Evolutionary conservation across 2,113 vertebrate species (phyloP), one percentile per base, ranked within the genome.

Genomic region (Tylochromis polylepis): DNA sequence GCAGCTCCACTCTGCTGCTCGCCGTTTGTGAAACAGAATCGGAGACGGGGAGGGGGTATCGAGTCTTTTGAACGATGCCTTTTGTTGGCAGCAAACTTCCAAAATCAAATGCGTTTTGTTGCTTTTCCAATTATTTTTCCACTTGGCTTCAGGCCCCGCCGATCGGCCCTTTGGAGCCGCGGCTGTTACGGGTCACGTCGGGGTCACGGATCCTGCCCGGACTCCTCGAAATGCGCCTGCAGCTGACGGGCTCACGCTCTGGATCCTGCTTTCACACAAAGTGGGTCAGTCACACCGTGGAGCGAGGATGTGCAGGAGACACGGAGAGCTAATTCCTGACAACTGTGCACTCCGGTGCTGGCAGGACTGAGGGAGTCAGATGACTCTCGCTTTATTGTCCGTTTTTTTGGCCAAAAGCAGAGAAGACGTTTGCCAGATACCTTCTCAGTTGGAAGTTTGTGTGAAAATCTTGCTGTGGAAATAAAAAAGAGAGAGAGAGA

Each of bases 381-480:
- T 82, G 84, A 86, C 78, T 86, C 79, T 92, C 31, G 29, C 49
- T 83, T 75, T 79, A 58, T 57, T 62, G 27, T 20, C 29, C 27
- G 11, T 60, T 53, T 82, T 51, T 34, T 46, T 78, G 82, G 83
- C 36, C 46, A 22, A 57, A 57, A 51, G 46, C 27, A 41, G 16
- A 14, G 34, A 22, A 82, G 81, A 15, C 29, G 58, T 57, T 59
- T 78, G 57, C 83, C 87, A 90, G 60, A 82, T 16, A n/a, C 31
- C 53, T 56, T 59, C n/a, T 82, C 36, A 29, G 77, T 2, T 86
- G n/a, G 27, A 58, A 82, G 51, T 51, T 34, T 51, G 59, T 4
- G 51, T 82, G 65, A 82, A 89, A 90, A 91, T 93, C 79, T 90
- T 75, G 14, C 70, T 4, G 8, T 59, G 43, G 41, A 60, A 57